Base-by-base conservation (phyloP, 2,888 invertebrate genomes). In the Clostera curtula region DNA sequence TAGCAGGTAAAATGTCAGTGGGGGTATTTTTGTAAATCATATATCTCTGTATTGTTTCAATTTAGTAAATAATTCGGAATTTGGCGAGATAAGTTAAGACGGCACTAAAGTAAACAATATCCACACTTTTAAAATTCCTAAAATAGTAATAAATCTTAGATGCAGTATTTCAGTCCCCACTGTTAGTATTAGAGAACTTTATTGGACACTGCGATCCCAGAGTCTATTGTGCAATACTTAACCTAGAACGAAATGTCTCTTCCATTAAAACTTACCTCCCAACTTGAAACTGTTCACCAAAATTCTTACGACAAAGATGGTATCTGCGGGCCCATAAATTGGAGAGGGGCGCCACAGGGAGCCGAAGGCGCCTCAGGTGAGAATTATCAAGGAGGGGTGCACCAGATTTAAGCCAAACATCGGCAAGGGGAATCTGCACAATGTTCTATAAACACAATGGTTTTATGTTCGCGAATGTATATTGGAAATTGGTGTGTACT, bases 331-430 rank as follows among this genome's bases (percentile, higher is more conserved):
- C 56, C 58, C 69, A 77, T 80, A 79, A 80, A 80, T 82, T 70
- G 58, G 55, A 43, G 55, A 55, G 58, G 61, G 55, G 53, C 5
- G 23, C 47, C 51, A 57, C 49, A 40, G 43, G 40, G 58, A n/a
- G n/a, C n/a, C n/a, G n/a, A n/a, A n/a, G 56, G 55, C 45, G 44
- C 36, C 31, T 52, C 82, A 83, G 82, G 82, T 83, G 82, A 80
- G 74, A 82, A 83, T 83, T 79, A 79, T 79, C 76, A 73, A 56
- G 65, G 73, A 73, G 75, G 67, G 49, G 37, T 15, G 23, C 37
- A 42, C 54, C 74, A 68, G 74, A 75, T 74, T 72, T 70, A 65
- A 77, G 73, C 69, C 74, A 75, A 75, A 79, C 79, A 76, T 68
- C 49, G 53, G 54, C 44, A 41, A 47, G 42, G 43, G 49, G 19